A percentile compares a stretch with the other conserved stretches of the same genome.
phyloP scores from a whole-genome alignment of 2,888 invertebrate genomes.

The Antheraea yamamai region DNA sequence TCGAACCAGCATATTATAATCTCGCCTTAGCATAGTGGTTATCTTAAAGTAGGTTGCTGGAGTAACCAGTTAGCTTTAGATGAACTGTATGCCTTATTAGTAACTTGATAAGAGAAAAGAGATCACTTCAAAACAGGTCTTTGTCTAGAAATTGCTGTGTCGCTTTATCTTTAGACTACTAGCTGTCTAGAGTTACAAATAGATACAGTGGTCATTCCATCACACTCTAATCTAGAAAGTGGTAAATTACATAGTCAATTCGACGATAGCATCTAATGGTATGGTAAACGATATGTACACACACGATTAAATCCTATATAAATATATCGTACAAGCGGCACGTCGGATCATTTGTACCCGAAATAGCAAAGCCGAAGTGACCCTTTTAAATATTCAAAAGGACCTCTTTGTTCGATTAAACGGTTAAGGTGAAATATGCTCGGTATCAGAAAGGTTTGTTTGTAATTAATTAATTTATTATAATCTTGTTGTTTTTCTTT shows the following conservation, averaged over 20 bases:
- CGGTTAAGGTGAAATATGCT: slow-evolving; percentile 6
- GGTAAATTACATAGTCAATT: neutral
- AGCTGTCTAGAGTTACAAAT: neutral
- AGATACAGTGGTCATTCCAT: neutral
- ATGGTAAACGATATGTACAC: neutral
- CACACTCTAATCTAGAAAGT: neutral
- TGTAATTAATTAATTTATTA: slow-evolving; percentile 7
- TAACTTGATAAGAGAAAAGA: no score
- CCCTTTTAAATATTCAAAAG: slow-evolving; percentile 27
- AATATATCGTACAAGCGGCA: neutral
- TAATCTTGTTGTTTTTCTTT: neutral
- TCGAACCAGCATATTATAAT: no score
- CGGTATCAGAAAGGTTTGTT: slow-evolving; percentile 5
- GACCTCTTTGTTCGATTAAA: slow-evolving; percentile 22
- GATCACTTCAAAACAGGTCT: neutral
- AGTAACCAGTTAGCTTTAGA: no score
- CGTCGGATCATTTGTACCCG: neutral
- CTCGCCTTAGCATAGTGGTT: no score
- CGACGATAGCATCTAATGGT: neutral
- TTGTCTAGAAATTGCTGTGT: neutral
- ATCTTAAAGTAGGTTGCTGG: no score
- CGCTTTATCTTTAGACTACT: no score
- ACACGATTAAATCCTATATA: slow-evolving; percentile 5
- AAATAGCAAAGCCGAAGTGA: slow-evolving; percentile 1
- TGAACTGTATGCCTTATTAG: no score